Percentiles rank a stretch among this genome's conserved stretches.
Conservation (phyloP, 2,113 vertebrate genomes). For the Asarcornis scutulata region DNA sequence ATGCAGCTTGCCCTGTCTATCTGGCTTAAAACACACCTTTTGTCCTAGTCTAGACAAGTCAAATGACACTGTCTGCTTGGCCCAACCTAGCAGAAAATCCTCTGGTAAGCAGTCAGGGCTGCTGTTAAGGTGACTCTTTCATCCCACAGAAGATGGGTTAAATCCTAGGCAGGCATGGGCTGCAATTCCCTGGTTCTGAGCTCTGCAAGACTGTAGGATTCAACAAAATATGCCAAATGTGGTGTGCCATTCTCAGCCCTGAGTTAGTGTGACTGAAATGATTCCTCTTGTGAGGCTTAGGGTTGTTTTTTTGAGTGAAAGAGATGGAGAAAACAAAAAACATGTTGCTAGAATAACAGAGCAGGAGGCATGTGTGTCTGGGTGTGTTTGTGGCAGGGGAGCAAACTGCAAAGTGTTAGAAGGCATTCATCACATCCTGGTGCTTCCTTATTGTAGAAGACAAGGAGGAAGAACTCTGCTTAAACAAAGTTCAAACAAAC, state of each 20-base stretch:
- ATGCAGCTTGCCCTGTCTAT: not conserved
- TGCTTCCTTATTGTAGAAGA: not conserved
- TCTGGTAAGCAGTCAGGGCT: not conserved
- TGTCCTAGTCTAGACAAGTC: constrained; percentile 19
- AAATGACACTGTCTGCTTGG: not conserved
- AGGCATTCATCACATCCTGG: not conserved
- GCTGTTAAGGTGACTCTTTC: not conserved
- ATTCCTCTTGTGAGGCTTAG: not conserved
- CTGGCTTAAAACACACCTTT: constrained; percentile 21
- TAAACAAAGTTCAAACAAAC: not conserved
- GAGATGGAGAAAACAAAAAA: not conserved
- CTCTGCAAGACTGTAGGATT: not conserved
- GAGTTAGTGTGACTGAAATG: not conserved
- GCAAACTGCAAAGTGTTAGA: not conserved
- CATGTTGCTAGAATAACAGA: not conserved
- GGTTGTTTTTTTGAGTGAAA: not conserved
- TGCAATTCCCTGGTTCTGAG: not conserved
- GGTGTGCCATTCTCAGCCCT: not conserved
- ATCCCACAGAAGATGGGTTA: not conserved
- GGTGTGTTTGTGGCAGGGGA: fast-evolving
- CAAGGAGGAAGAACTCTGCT: not conserved
- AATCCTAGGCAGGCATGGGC: not conserved
- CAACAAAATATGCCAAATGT: not conserved
- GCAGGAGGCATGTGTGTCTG: not conserved
- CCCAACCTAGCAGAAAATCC: not conserved